These are phyloP conservation scores for Sula dactylatra DNA, from an alignment of 2,113 vertebrate species.

Conservation along the genomic window DNA sequence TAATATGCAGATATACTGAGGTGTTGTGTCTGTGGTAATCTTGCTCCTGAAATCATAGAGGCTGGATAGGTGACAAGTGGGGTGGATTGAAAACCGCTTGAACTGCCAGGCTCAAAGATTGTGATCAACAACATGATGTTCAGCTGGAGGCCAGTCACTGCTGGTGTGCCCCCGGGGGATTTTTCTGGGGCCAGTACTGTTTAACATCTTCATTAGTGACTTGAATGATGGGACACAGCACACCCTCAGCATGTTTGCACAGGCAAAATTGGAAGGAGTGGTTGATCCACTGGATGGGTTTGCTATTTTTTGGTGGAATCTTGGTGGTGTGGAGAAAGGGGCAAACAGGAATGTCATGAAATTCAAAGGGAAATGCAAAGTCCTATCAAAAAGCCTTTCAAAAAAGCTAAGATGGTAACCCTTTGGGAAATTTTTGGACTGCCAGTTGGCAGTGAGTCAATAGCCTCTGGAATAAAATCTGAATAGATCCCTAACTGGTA, in stretches of 20 bases:
- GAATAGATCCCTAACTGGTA: background rate
- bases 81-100: background rate
- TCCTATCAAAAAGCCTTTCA: background rate
- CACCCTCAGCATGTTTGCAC: background rate
- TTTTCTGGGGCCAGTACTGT: no score
- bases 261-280: background rate
- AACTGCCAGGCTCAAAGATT: background rate
- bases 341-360: background rate
- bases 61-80: background rate
- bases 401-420: background rate
- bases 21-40: background rate
- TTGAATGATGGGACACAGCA: accelerated
- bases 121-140: accelerated
- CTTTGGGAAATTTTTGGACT: background rate
- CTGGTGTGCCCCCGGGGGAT: background rate
- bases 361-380: background rate
- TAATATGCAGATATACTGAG: background rate
- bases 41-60: background rate
- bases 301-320: background rate
- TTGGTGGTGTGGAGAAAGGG: background rate
- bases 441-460: background rate
- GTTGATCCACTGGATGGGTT: background rate
- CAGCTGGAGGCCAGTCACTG: background rate
- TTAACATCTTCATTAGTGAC: background rate
- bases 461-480: background rate